Evolutionary conservation across 2,113 vertebrate species (phyloP), one percentile per base, ranked within the genome.

Genomic region (Benitochromis conjunctus): DNA sequence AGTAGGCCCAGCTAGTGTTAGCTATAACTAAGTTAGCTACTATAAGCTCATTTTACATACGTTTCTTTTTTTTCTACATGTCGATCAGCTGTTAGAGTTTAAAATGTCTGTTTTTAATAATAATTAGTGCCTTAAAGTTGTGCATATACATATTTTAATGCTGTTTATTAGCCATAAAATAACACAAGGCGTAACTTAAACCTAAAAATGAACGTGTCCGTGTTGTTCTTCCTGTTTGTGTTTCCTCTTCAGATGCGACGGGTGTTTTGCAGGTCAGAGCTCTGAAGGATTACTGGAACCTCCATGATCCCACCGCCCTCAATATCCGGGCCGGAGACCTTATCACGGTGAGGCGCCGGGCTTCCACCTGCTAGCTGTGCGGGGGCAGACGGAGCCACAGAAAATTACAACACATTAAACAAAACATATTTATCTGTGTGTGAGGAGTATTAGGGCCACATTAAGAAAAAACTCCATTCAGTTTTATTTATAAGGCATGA

Each of bases 261-360:
- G 98, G 98, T 81, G 97, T 98, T 81, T 89, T 99, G 91, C 98
- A 99, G 95, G 98, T 99, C 56, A 94, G 98, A 89, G 98, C 98
- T 3, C 95, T 99, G 89, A 99, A 99, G 95, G 98, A 99, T 83
- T 98, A 97, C 92, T 99, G 98, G 98, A 99, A 99, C 93, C 95
- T 99, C 16, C 98, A 99, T 0, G 98, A 99, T 3, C 98, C 97
- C 1, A 99, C 98, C 0, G 98, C 98, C 29, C 98, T 99, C 89
- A 99, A 99, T 0, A 86, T 99, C 87, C 96, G 97, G 12, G 98
- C 98, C 1, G 98, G 98, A 78, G 98, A 99, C 0, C 54, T 99
- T 91, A 99, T 99, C 91, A 99, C 95, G 95, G 98, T 99, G 94
- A 92, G 93, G 16, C n/a, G 9, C 29, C 24, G 4, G 34, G 43